phyloP scores from a whole-genome alignment of 2,888 invertebrate species.

The Callimorpha dominula region DNA sequence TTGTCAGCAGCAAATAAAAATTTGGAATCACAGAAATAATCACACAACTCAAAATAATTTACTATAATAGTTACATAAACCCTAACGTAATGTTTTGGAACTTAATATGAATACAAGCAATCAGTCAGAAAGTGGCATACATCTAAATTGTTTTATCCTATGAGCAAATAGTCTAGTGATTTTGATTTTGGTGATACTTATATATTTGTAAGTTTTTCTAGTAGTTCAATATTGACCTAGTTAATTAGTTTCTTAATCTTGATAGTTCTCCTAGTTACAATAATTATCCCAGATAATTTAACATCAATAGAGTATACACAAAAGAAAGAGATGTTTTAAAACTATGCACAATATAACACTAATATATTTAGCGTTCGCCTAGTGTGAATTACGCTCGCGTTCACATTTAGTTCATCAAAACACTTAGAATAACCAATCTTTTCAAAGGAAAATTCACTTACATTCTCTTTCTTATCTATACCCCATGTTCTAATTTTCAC shows the following conservation, averaged over 20 bases:
- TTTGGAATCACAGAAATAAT: conserved; percentile 58
- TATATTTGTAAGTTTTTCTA: background rate
- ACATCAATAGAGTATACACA: background rate
- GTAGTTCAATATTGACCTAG: background rate
- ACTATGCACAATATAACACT: background rate
- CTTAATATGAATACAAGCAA: conserved; percentile 53
- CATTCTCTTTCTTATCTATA: too few species aligned
- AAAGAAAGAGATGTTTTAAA: background rate
- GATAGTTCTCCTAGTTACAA: background rate
- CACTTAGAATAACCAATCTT: background rate
- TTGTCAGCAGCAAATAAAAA: conserved; percentile 51
- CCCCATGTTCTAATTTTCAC: conserved; percentile 5
- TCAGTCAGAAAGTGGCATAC: conserved; percentile 67
- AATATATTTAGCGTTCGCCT: background rate
- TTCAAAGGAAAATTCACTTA: background rate
- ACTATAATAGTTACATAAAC: conserved; percentile 53
- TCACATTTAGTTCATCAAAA: background rate
- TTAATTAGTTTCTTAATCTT: too few species aligned
- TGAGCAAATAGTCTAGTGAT: conserved; percentile 19
- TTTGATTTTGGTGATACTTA: conserved; percentile 15
- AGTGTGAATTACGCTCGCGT: background rate
- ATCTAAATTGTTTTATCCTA: conserved; percentile 32
- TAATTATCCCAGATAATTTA: background rate
- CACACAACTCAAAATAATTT: conserved; percentile 61
- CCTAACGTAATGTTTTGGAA: conserved; percentile 37